Conservation (phyloP, 1,140 invertebrate species). For the Meloidogyne exigua region DNA sequence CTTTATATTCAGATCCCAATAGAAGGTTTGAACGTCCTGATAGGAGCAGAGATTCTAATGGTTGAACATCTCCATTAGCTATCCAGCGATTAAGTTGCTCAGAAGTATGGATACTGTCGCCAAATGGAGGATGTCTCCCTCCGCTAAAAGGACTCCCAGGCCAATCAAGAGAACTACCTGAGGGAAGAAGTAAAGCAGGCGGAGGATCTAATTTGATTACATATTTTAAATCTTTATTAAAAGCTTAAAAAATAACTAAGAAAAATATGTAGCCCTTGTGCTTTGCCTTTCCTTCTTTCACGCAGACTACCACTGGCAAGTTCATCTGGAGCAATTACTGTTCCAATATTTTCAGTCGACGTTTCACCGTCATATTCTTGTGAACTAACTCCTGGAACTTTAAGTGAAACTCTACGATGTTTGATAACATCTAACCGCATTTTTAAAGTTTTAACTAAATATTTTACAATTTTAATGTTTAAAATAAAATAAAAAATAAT, state of each 20-base stretch:
- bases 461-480: background rate
- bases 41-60: slow-evolving; percentile 14
- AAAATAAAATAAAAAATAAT: background rate
- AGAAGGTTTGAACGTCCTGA: slow-evolving; percentile 18
- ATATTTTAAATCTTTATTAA: background rate
- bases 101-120: background rate
- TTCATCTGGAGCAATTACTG: background rate
- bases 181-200: background rate
- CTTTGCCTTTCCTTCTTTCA: slow-evolving; percentile 13
- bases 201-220: background rate
- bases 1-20: slow-evolving; percentile 15
- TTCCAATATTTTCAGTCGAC: background rate
- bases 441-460: background rate
- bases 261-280: slow-evolving; percentile 9
- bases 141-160: slow-evolving; percentile 16
- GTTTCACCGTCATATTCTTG: background rate
- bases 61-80: slow-evolving; percentile 17
- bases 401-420: slow-evolving; percentile 21
- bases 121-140: background rate
- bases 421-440: slow-evolving; percentile 27
- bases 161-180: slow-evolving; percentile 2
- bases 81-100: slow-evolving; percentile 23
- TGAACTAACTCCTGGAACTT: slow-evolving; percentile 10
- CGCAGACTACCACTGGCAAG: slow-evolving; percentile 9
- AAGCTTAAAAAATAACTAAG: background rate